phyloP scores from a whole-genome alignment of 2,797 vertebrate species.

The Chiloscyllium punctatum region DNA sequence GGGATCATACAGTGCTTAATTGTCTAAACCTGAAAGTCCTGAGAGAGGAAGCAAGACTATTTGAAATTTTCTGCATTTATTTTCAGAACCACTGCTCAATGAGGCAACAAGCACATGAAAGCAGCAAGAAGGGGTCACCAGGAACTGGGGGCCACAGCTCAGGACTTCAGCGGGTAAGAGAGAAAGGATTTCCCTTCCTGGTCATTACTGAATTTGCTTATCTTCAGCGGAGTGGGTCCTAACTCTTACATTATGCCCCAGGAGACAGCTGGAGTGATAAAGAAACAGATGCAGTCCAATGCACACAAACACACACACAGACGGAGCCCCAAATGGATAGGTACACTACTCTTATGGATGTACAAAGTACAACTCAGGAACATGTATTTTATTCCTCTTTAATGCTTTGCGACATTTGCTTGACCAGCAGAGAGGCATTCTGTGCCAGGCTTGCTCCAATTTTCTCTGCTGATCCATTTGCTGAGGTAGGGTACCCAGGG shows the following conservation, averaged over 20 bases:
- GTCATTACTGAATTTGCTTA: neutral
- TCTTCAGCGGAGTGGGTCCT: neutral
- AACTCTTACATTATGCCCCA: neutral
- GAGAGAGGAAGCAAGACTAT: neutral
- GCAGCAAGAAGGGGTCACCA: neutral
- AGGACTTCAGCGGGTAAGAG: constrained; percentile 3
- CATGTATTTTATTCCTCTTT: neutral
- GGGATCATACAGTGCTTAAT: neutral
- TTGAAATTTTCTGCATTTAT: neutral
- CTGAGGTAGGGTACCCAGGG: neutral
- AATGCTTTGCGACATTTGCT: neutral
- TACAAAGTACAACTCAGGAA: neutral
- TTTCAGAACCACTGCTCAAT: neutral
- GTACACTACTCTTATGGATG: neutral
- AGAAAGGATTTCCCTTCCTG: neutral
- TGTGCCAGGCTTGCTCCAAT: neutral
- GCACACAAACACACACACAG: neutral
- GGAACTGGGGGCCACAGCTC: neutral
- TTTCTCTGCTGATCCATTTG: neutral
- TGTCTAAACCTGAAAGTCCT: neutral
- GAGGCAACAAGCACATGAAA: neutral
- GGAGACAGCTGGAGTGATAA: neutral
- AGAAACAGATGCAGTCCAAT: neutral
- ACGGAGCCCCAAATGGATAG: no score
- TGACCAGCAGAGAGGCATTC: neutral